Evolutionary conservation across 1,140 invertebrate genomes (phyloP).

Genomic region (Rhopalosiphum padi): DNA sequence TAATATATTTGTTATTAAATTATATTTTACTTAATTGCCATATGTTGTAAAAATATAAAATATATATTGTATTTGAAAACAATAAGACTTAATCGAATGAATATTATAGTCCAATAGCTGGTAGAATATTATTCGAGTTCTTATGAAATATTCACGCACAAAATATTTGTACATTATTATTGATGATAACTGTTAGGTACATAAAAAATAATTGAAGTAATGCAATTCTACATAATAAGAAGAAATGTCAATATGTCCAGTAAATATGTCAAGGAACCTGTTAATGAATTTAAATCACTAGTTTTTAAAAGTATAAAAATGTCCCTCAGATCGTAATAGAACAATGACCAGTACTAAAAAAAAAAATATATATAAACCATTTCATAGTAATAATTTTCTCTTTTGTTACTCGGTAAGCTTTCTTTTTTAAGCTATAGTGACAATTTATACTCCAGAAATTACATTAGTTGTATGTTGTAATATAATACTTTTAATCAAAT

Average conservation of each 20-base stretch:
- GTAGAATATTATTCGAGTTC: background rate
- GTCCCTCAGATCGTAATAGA: background rate
- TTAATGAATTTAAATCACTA: background rate
- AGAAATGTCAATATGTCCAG: background rate
- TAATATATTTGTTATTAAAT: background rate
- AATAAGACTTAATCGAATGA: background rate
- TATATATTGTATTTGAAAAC: background rate
- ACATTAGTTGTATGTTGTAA: conserved; percentile 4
- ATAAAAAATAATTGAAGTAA: background rate
- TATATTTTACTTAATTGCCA: background rate
- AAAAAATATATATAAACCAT: background rate
- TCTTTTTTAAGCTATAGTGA: conserved; percentile 30
- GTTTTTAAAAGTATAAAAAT: background rate
- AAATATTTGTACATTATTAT: background rate
- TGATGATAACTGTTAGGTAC: background rate
- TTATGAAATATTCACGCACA: background rate
- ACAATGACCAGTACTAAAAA: background rate
- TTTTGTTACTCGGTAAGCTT: conserved; percentile 8
- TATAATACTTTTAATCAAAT: conserved; percentile 18
- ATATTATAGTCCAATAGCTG: background rate
- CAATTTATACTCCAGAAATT: conserved; percentile 20
- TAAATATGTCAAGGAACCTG: background rate
- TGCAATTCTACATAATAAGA: background rate
- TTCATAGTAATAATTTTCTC: conserved; percentile 18
- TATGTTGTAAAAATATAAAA: background rate